Evolutionary conservation across 2,113 vertebrate genomes (phyloP).

Genomic region (Orycteropus afer): DNA sequence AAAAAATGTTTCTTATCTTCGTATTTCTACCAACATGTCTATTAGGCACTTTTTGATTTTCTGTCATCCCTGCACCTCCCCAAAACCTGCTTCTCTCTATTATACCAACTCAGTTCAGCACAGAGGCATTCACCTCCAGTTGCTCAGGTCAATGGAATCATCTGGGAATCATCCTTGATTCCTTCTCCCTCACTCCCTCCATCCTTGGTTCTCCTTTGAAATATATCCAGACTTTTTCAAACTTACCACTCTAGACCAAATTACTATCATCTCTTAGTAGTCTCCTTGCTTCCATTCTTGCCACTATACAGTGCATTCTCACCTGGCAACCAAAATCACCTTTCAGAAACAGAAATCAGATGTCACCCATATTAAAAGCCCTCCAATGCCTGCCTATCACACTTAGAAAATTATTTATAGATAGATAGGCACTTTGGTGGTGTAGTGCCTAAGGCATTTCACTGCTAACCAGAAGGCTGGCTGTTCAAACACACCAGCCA

Average conservation of each 20-base stretch:
- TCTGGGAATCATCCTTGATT: background rate
- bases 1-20: background rate
- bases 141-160: background rate
- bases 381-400: background rate
- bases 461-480: too few relatives aligned
- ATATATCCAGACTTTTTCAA: background rate
- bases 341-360: slow-evolving; percentile 34
- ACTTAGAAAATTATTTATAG: too few relatives aligned
- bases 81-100: background rate
- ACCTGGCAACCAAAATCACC: background rate
- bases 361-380: slow-evolving; percentile 8
- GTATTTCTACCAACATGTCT: background rate
- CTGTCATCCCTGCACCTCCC: background rate
- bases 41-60: background rate
- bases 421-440: too few relatives aligned
- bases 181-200: background rate
- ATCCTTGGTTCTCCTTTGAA: background rate
- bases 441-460: too few relatives aligned
- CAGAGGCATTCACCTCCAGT: background rate
- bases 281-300: background rate
- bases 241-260: background rate
- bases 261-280: background rate
- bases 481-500: too few relatives aligned
- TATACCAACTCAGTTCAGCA: background rate
- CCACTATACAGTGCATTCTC: background rate